Conservation (phyloP, 2,797 vertebrate genomes). For the Phrynocephalus forsythii region DNA sequence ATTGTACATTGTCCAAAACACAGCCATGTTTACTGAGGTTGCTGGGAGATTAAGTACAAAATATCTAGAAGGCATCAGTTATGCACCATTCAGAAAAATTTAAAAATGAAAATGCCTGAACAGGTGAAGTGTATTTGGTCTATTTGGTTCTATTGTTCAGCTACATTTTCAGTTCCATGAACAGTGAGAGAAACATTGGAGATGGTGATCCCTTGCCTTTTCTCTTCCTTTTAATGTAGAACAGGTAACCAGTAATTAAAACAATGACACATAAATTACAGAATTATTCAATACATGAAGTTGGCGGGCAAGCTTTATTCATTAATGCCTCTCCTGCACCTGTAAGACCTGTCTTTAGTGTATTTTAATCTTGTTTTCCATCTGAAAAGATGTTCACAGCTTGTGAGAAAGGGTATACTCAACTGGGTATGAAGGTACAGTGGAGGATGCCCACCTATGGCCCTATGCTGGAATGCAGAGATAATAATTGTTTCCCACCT, state of each 20-base stretch:
- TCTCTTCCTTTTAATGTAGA: neutral
- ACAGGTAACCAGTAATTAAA: neutral
- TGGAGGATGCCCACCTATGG: neutral
- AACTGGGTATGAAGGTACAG: neutral
- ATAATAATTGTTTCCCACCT: too few species aligned
- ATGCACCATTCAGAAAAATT: too few species aligned
- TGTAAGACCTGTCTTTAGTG: neutral
- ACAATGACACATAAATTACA: neutral
- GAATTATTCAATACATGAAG: neutral
- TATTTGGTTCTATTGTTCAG: too few species aligned
- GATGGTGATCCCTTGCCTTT: neutral
- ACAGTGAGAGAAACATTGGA: too few species aligned
- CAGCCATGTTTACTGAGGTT: too few species aligned
- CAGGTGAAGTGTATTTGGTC: too few species aligned
- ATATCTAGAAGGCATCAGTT: too few species aligned
- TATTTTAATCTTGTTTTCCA: neutral
- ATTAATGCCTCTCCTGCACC: neutral
- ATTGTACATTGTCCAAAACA: too few species aligned
- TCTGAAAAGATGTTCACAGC: neutral
- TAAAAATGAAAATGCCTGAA: too few species aligned
- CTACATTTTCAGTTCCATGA: too few species aligned
- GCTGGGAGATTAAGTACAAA: too few species aligned
- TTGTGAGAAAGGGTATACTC: too few species aligned
- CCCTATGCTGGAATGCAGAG: neutral
- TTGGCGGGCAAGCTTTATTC: neutral